These are phyloP conservation scores for Arrhamphus sclerolepis DNA, from an alignment of 2,797 vertebrate genomes.

Conservation along the genomic window DNA sequence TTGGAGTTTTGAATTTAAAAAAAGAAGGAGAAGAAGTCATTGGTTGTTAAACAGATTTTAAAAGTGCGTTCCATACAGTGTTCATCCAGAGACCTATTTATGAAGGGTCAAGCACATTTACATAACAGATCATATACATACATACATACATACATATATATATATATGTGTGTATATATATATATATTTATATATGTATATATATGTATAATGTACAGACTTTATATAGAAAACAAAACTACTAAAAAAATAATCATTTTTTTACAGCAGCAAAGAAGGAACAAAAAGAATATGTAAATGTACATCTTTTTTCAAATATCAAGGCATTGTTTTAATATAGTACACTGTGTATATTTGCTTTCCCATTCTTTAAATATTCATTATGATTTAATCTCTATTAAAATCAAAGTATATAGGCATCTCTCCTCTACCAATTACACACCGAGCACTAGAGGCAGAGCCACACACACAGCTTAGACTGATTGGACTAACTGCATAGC, in stretches of 20 bases:
- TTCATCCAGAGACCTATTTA: constrained; percentile 81
- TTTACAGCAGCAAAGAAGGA: constrained; percentile 82
- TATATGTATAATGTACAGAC: constrained; percentile 72
- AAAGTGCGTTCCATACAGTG: constrained; percentile 84
- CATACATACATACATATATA: no score
- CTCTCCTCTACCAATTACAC: constrained; percentile 30
- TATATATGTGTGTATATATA: no score
- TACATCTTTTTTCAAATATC: constrained; percentile 77
- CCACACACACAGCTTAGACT: constrained; percentile 21
- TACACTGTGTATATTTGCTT: constrained; percentile 73
- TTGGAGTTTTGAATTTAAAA: neutral
- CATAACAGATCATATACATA: constrained; percentile 59
- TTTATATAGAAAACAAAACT: constrained; percentile 83
- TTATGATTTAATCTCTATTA: constrained; percentile 63
- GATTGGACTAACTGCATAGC: constrained; percentile 42
- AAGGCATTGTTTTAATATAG: constrained; percentile 78
- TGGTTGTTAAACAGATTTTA: constrained; percentile 72
- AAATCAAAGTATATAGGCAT: constrained; percentile 67
- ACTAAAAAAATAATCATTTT: constrained; percentile 84
- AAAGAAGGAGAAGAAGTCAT: constrained; percentile 26
- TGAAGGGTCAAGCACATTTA: constrained; percentile 82
- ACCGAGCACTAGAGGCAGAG: constrained; percentile 52
- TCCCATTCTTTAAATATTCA: constrained; percentile 74
- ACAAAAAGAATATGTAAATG: constrained; percentile 78
- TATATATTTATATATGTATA: constrained; percentile 75